A percentile compares a stretch with the other conserved stretches of the same genome.
Evolutionary conservation across 1,140 invertebrate species (phyloP).

Genomic region (Phymorhynchus buccinoides): DNA sequence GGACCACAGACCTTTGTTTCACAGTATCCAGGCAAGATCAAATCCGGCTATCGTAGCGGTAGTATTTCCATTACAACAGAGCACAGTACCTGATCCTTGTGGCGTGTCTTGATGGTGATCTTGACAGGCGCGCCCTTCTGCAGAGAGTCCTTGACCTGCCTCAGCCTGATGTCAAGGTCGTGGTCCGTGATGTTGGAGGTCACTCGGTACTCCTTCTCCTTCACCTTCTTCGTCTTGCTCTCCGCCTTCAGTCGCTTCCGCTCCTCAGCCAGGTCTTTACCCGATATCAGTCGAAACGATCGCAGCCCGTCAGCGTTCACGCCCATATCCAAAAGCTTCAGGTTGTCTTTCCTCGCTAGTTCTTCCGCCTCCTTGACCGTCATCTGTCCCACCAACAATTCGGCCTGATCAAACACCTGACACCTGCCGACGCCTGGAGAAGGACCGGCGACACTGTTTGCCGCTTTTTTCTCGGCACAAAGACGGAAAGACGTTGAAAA

Average conservation of each 20-base stretch:
- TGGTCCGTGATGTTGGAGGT: conserved; percentile 36
- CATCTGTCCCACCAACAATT: conserved; percentile 41
- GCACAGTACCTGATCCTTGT: conserved; percentile 35
- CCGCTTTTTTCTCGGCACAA: background rate
- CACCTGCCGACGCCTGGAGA: background rate
- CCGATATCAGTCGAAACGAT: conserved; percentile 30
- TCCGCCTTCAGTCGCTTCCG: conserved; percentile 27
- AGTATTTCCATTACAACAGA: too few relatives aligned
- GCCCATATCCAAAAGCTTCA: conserved; percentile 39
- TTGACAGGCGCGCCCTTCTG: conserved; percentile 32
- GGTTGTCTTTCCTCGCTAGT: conserved; percentile 27
- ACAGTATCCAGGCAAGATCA: too few relatives aligned
- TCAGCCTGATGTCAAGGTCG: conserved; percentile 35
- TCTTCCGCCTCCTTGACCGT: conserved; percentile 33
- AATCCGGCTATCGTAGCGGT: too few relatives aligned
- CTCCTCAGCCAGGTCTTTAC: conserved; percentile 37
- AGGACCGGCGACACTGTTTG: background rate
- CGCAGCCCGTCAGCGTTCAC: conserved; percentile 26
- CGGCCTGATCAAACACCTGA: conserved; percentile 40
- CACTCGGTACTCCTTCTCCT: conserved; percentile 40
- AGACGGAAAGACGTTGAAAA: background rate
- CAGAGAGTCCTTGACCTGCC: conserved; percentile 17
- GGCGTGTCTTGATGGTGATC: conserved; percentile 20
- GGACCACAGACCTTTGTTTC: too few relatives aligned
- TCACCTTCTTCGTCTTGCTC: conserved; percentile 26